Evolutionary conservation across 2,113 vertebrate species (phyloP).

Genomic region (Hemicordylus capensis): DNA sequence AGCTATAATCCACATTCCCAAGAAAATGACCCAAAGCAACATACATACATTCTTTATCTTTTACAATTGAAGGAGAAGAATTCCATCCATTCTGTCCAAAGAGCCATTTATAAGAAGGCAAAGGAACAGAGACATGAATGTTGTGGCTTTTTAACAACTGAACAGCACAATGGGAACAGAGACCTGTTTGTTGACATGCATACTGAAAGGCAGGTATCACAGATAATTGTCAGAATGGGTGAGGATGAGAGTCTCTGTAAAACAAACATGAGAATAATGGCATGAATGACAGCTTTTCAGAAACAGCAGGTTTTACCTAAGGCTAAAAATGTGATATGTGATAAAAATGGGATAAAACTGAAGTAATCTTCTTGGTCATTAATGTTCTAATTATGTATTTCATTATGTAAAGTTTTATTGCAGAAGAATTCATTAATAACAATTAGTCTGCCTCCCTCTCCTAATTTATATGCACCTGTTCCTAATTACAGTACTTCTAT

Average conservation of each 20-base stretch:
- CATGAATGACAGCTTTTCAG: conserved; percentile 43
- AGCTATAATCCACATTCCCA: too few relatives aligned
- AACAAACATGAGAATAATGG: conserved; percentile 42
- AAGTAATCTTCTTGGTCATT: conserved; percentile 63
- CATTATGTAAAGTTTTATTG: conserved; percentile 70
- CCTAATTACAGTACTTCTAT: conserved; percentile 63
- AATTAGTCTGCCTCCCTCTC: conserved; percentile 62
- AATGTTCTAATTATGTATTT: conserved; percentile 76
- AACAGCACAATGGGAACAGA: neutral
- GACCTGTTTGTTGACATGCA: neutral
- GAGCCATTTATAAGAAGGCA: neutral
- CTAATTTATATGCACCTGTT: conserved; percentile 71
- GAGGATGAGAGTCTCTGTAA: conserved; percentile 22
- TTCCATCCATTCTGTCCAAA: neutral
- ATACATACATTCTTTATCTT: too few relatives aligned
- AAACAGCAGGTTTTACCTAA: conserved; percentile 60
- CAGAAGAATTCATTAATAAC: conserved; percentile 70
- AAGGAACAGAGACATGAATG: neutral
- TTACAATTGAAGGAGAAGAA: neutral
- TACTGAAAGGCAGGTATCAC: conserved; percentile 34
- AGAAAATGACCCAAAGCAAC: too few relatives aligned
- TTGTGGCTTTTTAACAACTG: neutral
- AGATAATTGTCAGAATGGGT: conserved; percentile 16
- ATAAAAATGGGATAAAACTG: conserved; percentile 63
- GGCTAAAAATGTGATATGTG: conserved; percentile 58